A percentile compares a stretch with the other conserved stretches of the same genome.
These are phyloP conservation scores for Chrysotoxum bicinctum DNA, from an alignment of 2,888 invertebrate genomes.

Conservation along the genomic window DNA sequence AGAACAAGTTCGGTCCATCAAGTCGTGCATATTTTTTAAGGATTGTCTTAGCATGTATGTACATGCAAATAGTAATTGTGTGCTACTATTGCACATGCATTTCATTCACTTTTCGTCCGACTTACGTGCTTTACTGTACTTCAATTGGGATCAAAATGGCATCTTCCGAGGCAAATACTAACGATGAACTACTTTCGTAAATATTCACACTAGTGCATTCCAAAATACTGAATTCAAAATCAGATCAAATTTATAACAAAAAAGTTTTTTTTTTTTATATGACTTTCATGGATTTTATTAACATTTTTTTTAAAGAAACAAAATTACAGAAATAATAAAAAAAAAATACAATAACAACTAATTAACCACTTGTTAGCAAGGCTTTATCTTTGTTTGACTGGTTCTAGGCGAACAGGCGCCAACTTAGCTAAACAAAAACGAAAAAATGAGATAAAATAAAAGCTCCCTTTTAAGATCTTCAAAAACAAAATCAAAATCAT, in stretches of 20 bases:
- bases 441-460: slow-evolving; percentile 2
- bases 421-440: neutral
- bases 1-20: too few species aligned
- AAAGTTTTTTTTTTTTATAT: neutral
- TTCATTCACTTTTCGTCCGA: too few species aligned
- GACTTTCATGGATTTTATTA: neutral
- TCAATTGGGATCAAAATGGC: too few species aligned
- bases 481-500: slow-evolving; percentile 27
- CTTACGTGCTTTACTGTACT: too few species aligned
- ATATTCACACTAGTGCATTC: too few species aligned
- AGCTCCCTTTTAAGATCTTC: slow-evolving; percentile 53
- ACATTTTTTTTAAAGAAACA: neutral
- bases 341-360: neutral
- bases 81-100: too few species aligned
- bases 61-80: too few species aligned
- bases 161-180: too few species aligned
- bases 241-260: neutral
- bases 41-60: too few species aligned
- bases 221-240: neutral
- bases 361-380: slow-evolving; percentile 56
- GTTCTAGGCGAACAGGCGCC: slow-evolving; percentile 61
- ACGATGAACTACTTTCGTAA: too few species aligned
- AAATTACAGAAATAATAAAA: neutral
- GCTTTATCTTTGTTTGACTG: slow-evolving; percentile 29
- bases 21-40: too few species aligned